These are phyloP conservation scores for Panorpa germanica DNA, from an alignment of 2,888 invertebrate species.

Conservation along the genomic window DNA sequence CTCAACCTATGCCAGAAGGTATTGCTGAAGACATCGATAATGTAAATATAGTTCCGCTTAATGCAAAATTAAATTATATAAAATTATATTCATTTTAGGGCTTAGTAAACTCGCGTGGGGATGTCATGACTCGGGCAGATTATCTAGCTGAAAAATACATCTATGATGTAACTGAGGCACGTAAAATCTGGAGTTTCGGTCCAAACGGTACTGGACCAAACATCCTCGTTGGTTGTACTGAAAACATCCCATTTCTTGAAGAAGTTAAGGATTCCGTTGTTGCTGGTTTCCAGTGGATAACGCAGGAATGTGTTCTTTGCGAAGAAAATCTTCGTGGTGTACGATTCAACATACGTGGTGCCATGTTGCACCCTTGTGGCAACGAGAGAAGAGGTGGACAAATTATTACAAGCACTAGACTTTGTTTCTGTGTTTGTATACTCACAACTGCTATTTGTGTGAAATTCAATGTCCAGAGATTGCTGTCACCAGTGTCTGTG, in stretches of 20 bases:
- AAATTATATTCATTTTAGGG: constrained; percentile 32
- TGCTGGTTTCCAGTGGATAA: constrained; percentile 99
- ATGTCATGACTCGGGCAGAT: constrained; percentile 92
- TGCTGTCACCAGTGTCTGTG: constrained; percentile 95
- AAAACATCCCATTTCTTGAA: constrained; percentile 99
- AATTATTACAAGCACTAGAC: constrained; percentile 97
- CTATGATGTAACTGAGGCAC: constrained; percentile 92
- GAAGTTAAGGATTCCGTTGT: constrained; percentile 99
- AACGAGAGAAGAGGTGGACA: constrained; percentile 99
- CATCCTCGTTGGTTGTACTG: constrained; percentile 92
- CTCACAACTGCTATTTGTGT: constrained; percentile 92
- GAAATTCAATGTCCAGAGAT: constrained; percentile 98
- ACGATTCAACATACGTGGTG: constrained; percentile 96
- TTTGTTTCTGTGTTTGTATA: constrained; percentile 90
- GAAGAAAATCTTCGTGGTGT: constrained; percentile 94
- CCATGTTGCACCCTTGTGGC: constrained; percentile 97
- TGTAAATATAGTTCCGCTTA: no score
- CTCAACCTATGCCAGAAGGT: constrained; percentile 91
- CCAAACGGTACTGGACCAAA: constrained; percentile 99
- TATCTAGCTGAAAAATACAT: constrained; percentile 91
- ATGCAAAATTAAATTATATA: no score
- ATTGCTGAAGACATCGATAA: constrained; percentile 94
- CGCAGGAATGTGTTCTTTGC: constrained; percentile 96
- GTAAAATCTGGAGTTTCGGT: constrained; percentile 99
- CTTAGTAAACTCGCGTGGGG: constrained; percentile 85